Percentiles rank a stretch among this genome's conserved stretches.
Conservation (phyloP, 2,888 invertebrate species). For the Acronicta alni region DNA sequence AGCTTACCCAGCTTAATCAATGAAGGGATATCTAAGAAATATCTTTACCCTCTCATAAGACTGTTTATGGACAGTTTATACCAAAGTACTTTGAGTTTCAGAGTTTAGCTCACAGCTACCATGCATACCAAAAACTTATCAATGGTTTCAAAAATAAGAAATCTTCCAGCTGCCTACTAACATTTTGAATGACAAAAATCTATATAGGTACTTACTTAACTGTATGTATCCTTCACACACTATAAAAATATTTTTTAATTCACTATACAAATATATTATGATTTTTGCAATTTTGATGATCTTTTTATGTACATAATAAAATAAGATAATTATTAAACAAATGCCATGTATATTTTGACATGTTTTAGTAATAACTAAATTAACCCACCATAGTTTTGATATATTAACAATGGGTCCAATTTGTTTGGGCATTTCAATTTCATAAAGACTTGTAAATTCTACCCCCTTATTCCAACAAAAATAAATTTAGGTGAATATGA, state of each 20-base stretch:
- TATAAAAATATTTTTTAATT: background rate
- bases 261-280: background rate
- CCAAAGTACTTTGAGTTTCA: too few species aligned
- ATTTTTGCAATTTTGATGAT: background rate
- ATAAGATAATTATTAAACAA: conserved; percentile 4
- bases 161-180: too few species aligned
- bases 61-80: too few species aligned
- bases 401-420: conserved; percentile 40
- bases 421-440: conserved; percentile 32
- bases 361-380: conserved; percentile 11
- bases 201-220: background rate
- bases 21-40: too few species aligned
- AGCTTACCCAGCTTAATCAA: too few species aligned
- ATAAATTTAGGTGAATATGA: too few species aligned
- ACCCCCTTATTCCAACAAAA: too few species aligned
- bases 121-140: background rate
- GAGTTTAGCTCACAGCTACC: too few species aligned
- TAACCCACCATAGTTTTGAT: conserved; percentile 44
- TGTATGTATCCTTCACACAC: background rate
- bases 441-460: background rate
- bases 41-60: too few species aligned
- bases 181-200: too few species aligned
- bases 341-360: conserved; percentile 30
- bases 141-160: background rate
- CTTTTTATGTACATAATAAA: conserved; percentile 19